These are phyloP conservation scores for Lycaon pictus DNA, from an alignment of 2,113 vertebrate genomes.

Conservation along the genomic window DNA sequence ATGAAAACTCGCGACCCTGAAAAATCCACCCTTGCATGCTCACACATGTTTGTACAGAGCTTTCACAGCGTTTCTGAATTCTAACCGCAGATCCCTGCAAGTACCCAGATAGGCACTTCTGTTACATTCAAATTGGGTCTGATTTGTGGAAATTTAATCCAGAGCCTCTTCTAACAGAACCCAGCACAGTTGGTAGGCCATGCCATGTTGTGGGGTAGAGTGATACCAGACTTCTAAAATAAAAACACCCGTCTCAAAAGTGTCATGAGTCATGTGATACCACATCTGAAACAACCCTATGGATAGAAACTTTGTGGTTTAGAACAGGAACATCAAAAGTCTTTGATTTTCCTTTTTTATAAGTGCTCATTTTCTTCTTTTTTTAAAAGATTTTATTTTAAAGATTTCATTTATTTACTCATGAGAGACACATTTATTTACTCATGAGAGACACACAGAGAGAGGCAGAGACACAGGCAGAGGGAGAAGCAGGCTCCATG, in stretches of 20 bases:
- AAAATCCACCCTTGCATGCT: not conserved
- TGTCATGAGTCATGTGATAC: not conserved
- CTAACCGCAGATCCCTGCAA: not conserved
- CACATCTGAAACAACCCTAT: not conserved
- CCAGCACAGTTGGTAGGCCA: not conserved
- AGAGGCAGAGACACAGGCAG: too few relatives aligned
- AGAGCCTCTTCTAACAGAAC: not conserved
- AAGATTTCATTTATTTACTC: too few relatives aligned
- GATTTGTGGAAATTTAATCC: not conserved
- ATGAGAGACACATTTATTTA: too few relatives aligned
- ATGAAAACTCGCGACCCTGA: conserved; percentile 13
- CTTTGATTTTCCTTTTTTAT: not conserved
- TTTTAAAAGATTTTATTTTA: too few relatives aligned
- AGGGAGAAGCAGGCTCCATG: too few relatives aligned
- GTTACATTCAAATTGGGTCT: conserved; percentile 30
- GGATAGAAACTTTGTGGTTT: not conserved
- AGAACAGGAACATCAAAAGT: not conserved
- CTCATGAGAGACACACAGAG: too few relatives aligned
- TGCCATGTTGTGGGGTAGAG: not conserved
- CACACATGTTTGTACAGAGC: not conserved
- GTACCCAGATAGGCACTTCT: not conserved
- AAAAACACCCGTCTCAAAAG: not conserved
- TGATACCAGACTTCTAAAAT: not conserved
- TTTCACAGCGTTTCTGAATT: not conserved
- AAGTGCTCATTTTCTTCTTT: not conserved